Evolutionary conservation across 2,113 vertebrate species (phyloP).

Genomic region (Nansenia antarctica): DNA sequence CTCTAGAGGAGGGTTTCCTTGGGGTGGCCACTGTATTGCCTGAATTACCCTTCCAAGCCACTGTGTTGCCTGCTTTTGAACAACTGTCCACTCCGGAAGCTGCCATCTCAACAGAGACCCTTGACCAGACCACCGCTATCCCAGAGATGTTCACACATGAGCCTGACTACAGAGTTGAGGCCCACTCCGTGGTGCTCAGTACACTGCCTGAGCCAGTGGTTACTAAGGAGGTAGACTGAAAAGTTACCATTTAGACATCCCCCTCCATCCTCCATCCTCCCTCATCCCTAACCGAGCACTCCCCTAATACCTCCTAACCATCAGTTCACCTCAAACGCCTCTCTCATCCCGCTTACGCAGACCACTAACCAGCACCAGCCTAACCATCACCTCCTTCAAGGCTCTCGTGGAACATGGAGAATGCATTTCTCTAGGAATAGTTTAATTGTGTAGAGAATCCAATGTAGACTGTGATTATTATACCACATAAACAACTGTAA

Average conservation of each 20-base stretch:
- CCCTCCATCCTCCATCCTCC: constrained; percentile 18
- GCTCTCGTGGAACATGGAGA: constrained; percentile 11
- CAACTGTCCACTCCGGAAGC: constrained; percentile 27
- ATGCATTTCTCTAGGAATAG: background rate
- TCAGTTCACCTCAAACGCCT: constrained; percentile 38
- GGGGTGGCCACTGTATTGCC: constrained; percentile 53
- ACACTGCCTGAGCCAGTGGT: constrained; percentile 54
- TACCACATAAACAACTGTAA: constrained; percentile 6
- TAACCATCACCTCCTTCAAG: constrained; percentile 21
- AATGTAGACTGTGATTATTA: background rate
- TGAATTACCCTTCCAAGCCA: constrained; percentile 54
- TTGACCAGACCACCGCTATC: constrained; percentile 31
- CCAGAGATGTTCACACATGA: constrained; percentile 56
- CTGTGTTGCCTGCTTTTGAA: constrained; percentile 39
- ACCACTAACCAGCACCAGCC: constrained; percentile 52
- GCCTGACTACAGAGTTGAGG: constrained; percentile 45
- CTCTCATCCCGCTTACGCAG: constrained; percentile 5
- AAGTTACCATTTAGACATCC: constrained; percentile 19
- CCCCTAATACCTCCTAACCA: constrained; percentile 52
- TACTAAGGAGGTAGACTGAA: constrained; percentile 70
- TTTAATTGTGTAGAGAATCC: background rate
- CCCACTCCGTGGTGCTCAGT: constrained; percentile 21
- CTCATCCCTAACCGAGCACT: constrained; percentile 47
- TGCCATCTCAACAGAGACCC: constrained; percentile 19
- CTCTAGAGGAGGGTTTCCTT: constrained; percentile 60